A percentile compares a stretch with the other conserved stretches of the same genome.
Conservation (phyloP, 2,888 invertebrate species). For the Cryptophagus acutangulus region DNA sequence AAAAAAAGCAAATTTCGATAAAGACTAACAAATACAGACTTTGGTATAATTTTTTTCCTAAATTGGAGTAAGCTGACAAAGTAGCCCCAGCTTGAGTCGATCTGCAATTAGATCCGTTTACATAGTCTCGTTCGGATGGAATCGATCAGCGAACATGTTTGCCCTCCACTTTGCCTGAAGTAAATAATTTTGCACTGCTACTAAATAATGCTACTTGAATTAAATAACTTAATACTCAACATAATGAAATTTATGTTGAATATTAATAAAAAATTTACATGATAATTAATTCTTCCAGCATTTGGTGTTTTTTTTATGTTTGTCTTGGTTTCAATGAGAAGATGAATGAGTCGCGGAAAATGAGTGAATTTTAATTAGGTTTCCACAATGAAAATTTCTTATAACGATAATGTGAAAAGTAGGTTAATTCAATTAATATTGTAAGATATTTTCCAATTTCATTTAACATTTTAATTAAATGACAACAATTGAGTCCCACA, state of each 20-base stretch:
- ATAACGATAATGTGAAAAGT: no score
- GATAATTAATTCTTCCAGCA: no score
- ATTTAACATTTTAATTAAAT: no score
- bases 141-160: slow-evolving; percentile 23
- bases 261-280: no score
- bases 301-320: no score
- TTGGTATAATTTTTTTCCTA: no score
- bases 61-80: slow-evolving; percentile 21
- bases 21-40: no score
- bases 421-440: no score
- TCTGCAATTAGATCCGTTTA: slow-evolving; percentile 24
- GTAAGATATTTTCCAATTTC: neutral
- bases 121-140: slow-evolving; percentile 22
- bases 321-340: no score
- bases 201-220: slow-evolving; percentile 14
- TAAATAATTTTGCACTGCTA: slow-evolving; percentile 16
- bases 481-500: no score
- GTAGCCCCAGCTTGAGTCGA: slow-evolving; percentile 19
- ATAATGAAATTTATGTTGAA: neutral
- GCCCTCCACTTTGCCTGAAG: slow-evolving; percentile 19
- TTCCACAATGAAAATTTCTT: no score
- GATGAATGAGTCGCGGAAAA: neutral
- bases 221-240: neutral
- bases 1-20: no score
- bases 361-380: slow-evolving; percentile 7